Evolutionary conservation across 2,797 vertebrate species (phyloP).

Genomic region (Lagodon rhomboides): DNA sequence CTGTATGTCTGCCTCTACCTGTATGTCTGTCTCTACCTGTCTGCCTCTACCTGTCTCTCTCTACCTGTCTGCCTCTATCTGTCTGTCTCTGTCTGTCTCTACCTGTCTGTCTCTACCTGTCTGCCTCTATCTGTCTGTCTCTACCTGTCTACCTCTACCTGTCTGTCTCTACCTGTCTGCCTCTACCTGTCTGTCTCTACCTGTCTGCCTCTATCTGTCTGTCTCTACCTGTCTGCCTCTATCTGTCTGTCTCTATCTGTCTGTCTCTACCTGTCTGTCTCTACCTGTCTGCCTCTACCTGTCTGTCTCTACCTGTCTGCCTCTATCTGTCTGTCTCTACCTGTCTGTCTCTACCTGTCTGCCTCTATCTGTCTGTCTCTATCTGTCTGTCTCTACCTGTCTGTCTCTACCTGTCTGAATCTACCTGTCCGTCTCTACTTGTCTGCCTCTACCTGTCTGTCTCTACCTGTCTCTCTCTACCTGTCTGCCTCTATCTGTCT

Average conservation of each 20-base stretch:
- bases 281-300: not conserved
- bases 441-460: not conserved
- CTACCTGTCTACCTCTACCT: constrained; percentile 4
- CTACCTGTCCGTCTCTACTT: not conserved
- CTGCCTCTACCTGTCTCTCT: not conserved
- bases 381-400: not conserved
- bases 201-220: not conserved
- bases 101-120: not conserved
- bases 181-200: not conserved
- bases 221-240: not conserved
- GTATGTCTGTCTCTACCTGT: not conserved
- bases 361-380: not conserved
- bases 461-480: not conserved
- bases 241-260: not conserved
- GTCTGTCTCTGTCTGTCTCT: not conserved
- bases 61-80: not conserved
- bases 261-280: not conserved
- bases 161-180: not conserved
- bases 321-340: not conserved
- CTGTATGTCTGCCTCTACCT: not conserved
- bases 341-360: not conserved
- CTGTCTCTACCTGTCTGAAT: constrained; percentile 1
- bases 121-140: not conserved
- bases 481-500: not conserved
- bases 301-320: not conserved